phyloP scores from a whole-genome alignment of 2,797 vertebrate species.

The Echeneis naucrates region DNA sequence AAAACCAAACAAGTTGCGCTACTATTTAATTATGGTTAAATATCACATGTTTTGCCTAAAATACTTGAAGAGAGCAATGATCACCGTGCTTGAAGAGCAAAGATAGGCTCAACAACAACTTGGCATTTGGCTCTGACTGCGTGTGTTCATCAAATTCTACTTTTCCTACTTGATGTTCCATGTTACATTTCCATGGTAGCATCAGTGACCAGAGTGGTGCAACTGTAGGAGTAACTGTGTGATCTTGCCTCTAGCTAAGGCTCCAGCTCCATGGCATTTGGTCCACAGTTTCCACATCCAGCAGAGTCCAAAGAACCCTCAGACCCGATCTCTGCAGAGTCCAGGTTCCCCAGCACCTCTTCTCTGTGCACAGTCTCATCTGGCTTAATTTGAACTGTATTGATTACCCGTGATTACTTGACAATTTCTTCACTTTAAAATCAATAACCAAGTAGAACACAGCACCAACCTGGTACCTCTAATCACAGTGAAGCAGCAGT shows the following conservation, averaged over 20 bases:
- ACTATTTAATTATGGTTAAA: too few species aligned
- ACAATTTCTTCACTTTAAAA: constrained; percentile 23
- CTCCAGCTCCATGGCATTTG: constrained; percentile 78
- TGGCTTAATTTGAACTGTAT: constrained; percentile 39
- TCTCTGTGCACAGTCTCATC: constrained; percentile 44
- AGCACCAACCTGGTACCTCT: not conserved
- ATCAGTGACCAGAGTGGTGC: not conserved
- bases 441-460: constrained; percentile 35
- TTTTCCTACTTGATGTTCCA: not conserved
- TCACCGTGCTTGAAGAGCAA: not conserved
- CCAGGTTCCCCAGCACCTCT: constrained; percentile 63
- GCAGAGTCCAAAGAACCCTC: constrained; percentile 67
- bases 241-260: constrained; percentile 74
- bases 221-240: constrained; percentile 58
- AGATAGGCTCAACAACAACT: not conserved
- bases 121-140: not conserved
- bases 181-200: constrained; percentile 10
- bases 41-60: not conserved
- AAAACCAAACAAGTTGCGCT: not conserved
- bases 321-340: constrained; percentile 64
- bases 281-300: constrained; percentile 79
- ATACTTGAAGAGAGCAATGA: not conserved
- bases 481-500: constrained; percentile 34
- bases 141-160: not conserved
- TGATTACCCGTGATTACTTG: constrained; percentile 5